These are phyloP conservation scores for Chloroceryle amazona DNA, from an alignment of 2,797 vertebrate genomes.

Conservation along the genomic window DNA sequence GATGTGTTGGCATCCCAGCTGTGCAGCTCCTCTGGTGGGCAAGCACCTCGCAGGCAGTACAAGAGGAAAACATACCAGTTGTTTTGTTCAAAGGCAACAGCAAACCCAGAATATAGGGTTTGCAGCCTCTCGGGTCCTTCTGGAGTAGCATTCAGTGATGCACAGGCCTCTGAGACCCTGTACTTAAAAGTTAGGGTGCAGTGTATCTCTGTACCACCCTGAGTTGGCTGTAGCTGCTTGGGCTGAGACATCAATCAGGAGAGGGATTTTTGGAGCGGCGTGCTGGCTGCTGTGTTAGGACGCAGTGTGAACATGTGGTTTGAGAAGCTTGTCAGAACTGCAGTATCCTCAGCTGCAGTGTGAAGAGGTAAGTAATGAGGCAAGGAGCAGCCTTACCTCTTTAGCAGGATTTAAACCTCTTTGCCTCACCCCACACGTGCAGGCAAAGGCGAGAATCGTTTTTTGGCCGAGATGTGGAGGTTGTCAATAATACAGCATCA, in stretches of 20 bases:
- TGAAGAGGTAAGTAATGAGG: neutral
- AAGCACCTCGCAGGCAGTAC: rapidly evolving
- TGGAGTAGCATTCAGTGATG: neutral
- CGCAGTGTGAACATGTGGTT: neutral
- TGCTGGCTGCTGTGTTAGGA: neutral
- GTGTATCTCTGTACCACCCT: rapidly evolving
- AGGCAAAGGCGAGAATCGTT: neutral
- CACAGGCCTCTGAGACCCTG: neutral
- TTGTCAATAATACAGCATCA: neutral
- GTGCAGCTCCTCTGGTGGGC: neutral
- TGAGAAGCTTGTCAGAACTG: neutral
- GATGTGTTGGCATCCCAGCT: neutral
- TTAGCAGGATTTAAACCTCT: neutral
- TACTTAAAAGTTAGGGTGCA: neutral
- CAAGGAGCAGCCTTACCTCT: neutral
- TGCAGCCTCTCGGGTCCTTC: neutral
- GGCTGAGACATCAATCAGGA: neutral
- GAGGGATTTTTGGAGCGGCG: neutral
- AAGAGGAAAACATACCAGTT: neutral
- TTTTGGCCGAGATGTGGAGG: neutral
- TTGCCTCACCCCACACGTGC: neutral
- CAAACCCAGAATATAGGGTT: neutral
- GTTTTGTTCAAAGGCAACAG: neutral
- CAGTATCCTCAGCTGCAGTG: rapidly evolving
- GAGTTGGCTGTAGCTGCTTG: neutral